Percentiles rank a stretch among this genome's conserved stretches.
Evolutionary conservation across 1,140 invertebrate genomes (phyloP).

Genomic region (Ericerus pela): DNA sequence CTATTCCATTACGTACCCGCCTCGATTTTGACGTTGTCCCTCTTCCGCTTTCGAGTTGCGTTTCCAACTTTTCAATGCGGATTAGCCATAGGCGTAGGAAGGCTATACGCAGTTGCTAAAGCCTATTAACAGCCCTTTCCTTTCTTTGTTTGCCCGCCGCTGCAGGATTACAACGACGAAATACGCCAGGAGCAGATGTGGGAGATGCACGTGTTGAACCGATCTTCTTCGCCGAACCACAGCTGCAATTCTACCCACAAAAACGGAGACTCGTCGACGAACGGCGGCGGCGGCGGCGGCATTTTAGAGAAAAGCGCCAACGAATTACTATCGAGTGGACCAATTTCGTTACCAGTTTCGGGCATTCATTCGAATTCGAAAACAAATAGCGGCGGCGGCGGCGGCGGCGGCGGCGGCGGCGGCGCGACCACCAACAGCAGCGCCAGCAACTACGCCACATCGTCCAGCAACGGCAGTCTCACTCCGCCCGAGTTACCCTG

Average conservation of each 20-base stretch:
- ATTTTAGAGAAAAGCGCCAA: conserved; percentile 3
- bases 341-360: not conserved
- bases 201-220: conserved; percentile 41
- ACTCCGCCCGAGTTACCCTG: conserved; percentile 28
- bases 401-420: conserved; percentile 24
- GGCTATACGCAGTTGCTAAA: too few relatives aligned
- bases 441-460: conserved; percentile 22
- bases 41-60: too few relatives aligned
- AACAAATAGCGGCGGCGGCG: not conserved
- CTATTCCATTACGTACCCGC: too few relatives aligned
- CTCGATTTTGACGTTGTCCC: too few relatives aligned
- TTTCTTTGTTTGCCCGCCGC: not conserved
- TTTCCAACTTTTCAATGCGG: too few relatives aligned
- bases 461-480: conserved; percentile 31
- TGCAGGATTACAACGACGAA: conserved; percentile 66
- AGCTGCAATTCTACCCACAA: not conserved
- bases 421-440: conserved; percentile 26
- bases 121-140: too few relatives aligned
- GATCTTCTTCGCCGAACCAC: conserved; percentile 1
- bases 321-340: conserved; percentile 11
- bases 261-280: not conserved
- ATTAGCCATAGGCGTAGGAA: too few relatives aligned
- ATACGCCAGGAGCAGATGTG: conserved; percentile 71
- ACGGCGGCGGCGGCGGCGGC: not conserved
- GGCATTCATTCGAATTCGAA: not conserved